These are phyloP conservation scores for Gallinago nigripennis DNA, from an alignment of 2,797 vertebrate genomes.

Conservation along the genomic window DNA sequence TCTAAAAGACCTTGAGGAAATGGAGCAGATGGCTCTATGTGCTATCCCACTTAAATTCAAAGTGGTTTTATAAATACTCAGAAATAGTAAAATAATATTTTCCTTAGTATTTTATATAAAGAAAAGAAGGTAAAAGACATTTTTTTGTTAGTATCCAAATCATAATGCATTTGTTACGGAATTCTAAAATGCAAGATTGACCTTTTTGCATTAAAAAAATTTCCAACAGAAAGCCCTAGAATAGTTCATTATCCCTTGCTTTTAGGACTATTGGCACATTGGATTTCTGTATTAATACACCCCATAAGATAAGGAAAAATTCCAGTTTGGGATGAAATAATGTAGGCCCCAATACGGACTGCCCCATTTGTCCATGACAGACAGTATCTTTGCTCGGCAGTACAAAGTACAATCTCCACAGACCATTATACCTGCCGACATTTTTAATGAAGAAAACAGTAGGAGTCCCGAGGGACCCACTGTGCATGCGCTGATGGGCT, in stretches of 20 bases:
- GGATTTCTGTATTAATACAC: neutral
- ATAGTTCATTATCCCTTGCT: neutral
- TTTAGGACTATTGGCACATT: accelerated
- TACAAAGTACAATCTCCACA: accelerated
- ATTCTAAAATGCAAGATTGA: neutral
- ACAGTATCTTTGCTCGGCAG: neutral
- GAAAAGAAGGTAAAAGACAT: neutral
- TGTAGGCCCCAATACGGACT: neutral
- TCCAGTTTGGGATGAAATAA: neutral
- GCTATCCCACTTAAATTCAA: neutral
- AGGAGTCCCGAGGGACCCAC: neutral
- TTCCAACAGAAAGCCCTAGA: neutral
- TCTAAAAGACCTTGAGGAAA: constrained; percentile 61
- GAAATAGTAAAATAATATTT: neutral
- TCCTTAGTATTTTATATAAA: neutral
- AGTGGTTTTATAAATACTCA: constrained; percentile 1
- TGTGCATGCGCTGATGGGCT: neutral
- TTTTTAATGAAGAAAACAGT: neutral
- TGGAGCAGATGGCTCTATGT: constrained; percentile 46
- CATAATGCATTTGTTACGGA: neutral
- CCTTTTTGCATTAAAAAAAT: neutral
- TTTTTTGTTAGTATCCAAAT: neutral
- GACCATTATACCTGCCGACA: neutral
- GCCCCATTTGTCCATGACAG: neutral
- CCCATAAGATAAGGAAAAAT: neutral